Evolutionary conservation across 2,888 invertebrate species (phyloP).

Genomic region (Unio delphinus): DNA sequence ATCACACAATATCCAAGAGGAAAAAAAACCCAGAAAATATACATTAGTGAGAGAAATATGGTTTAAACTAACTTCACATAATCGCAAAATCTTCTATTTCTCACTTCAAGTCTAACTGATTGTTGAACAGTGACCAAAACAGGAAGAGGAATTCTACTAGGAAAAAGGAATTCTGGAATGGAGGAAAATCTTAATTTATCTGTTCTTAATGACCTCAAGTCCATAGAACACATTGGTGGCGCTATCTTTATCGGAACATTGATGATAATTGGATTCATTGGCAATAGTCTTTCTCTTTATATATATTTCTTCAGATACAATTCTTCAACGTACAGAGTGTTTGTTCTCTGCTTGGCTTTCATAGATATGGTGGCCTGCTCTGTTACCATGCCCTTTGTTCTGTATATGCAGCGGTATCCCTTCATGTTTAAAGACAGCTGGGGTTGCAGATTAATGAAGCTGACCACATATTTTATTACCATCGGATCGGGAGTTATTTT

Average conservation of each 20-base stretch:
- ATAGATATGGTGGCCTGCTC: conserved; percentile 6
- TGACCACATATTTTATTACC: neutral
- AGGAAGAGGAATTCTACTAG: no score
- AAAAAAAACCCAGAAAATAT: no score
- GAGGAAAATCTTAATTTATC: no score
- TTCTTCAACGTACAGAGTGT: conserved; percentile 4
- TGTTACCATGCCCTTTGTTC: conserved; percentile 4
- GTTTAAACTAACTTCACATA: no score
- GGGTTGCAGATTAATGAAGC: conserved; percentile 1
- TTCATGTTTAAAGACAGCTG: conserved; percentile 4
- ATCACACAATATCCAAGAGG: no score
- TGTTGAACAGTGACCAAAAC: no score
- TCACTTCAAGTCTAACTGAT: no score
- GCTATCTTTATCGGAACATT: conserved; percentile 1
- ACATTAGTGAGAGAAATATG: no score
- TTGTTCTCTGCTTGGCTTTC: conserved; percentile 5
- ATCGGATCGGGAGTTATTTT: conserved; percentile 2
- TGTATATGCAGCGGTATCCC: conserved; percentile 4
- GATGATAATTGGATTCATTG: conserved; percentile 9
- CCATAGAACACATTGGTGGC: no score
- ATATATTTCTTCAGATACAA: conserved; percentile 4
- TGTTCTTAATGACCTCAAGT: no score
- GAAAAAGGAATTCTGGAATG: no score
- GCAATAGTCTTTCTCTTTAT: conserved; percentile 7
- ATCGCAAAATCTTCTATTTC: no score